A percentile compares a stretch with the other conserved stretches of the same genome.
Conservation (phyloP, 2,888 invertebrate species). For the Platycheirus rosarum region DNA sequence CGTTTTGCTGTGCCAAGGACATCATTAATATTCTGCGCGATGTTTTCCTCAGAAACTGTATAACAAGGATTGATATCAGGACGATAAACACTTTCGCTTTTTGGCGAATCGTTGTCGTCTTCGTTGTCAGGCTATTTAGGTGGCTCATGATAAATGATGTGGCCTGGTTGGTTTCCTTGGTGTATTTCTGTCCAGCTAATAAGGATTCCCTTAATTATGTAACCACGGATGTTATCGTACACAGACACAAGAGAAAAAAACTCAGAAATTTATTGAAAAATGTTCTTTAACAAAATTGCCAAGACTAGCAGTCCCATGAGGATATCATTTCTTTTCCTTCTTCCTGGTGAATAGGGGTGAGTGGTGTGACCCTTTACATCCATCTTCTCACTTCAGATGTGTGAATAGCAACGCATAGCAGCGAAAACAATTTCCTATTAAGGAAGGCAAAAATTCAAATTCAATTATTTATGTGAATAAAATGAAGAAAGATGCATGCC, state of each 20-base stretch:
- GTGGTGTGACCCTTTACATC: constrained; percentile 5
- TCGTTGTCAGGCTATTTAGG: constrained; percentile 23
- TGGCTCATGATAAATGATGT: constrained; percentile 65
- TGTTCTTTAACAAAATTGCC: constrained; percentile 31
- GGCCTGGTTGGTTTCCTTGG: constrained; percentile 56
- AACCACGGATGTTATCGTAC: constrained; percentile 57
- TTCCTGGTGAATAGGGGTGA: constrained; percentile 4
- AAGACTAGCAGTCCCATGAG: neutral
- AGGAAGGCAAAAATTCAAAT: constrained; percentile 65
- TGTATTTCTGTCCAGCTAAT: constrained; percentile 66
- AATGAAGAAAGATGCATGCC: constrained; percentile 72
- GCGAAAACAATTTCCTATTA: constrained; percentile 68
- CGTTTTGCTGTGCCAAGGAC: constrained; percentile 70
- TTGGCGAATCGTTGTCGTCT: constrained; percentile 7
- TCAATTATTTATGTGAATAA: constrained; percentile 73
- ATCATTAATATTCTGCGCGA: constrained; percentile 72
- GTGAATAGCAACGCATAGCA: constrained; percentile 61
- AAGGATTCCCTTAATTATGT: constrained; percentile 71
- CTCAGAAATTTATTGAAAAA: constrained; percentile 64
- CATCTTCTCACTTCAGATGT: constrained; percentile 35
- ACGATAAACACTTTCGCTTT: constrained; percentile 69
- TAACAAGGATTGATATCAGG: constrained; percentile 74
- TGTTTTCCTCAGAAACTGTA: constrained; percentile 63
- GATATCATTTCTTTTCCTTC: neutral
- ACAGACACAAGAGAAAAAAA: constrained; percentile 12